Percentiles rank a stretch among this genome's conserved stretches.
Evolutionary conservation across 2,113 vertebrate species (phyloP).

Genomic region (Anoura caudifer): DNA sequence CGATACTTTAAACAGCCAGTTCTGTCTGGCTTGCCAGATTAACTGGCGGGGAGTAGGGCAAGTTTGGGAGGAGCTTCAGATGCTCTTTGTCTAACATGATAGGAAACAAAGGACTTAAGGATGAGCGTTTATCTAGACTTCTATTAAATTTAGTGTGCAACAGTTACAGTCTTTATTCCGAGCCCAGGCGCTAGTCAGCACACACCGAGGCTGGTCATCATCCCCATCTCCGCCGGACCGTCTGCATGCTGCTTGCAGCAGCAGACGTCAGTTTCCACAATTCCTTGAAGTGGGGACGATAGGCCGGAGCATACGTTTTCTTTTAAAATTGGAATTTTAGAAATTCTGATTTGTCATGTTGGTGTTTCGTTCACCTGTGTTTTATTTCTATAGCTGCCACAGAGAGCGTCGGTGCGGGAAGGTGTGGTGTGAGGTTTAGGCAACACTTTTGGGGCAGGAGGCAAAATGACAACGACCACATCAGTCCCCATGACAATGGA

Average conservation of each 20-base stretch:
- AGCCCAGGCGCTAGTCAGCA: neutral
- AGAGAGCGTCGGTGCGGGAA: neutral
- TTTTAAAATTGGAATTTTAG: neutral
- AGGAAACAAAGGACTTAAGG: neutral
- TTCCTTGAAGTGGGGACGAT: neutral
- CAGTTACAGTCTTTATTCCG: neutral
- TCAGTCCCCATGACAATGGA: neutral
- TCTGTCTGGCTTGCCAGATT: neutral
- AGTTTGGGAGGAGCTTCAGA: neutral
- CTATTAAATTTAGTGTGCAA: neutral
- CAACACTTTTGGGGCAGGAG: neutral
- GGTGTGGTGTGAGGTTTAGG: neutral
- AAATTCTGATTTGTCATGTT: neutral
- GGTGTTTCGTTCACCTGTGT: neutral
- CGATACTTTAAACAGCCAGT: neutral
- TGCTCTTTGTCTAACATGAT: neutral
- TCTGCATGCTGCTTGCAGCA: neutral
- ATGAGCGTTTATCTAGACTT: neutral
- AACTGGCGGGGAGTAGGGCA: neutral
- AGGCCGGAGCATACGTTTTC: neutral
- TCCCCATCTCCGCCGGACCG: neutral
- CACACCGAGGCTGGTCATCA: accelerated
- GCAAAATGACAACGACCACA: neutral
- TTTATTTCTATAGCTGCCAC: neutral
- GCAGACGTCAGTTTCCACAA: neutral